Percentiles rank a stretch among this genome's conserved stretches.
These are phyloP conservation scores for Clytia hemisphaerica DNA, from an alignment of 30 jellyfish, hydroid and myxozoan genomes.

Conservation along the genomic window DNA sequence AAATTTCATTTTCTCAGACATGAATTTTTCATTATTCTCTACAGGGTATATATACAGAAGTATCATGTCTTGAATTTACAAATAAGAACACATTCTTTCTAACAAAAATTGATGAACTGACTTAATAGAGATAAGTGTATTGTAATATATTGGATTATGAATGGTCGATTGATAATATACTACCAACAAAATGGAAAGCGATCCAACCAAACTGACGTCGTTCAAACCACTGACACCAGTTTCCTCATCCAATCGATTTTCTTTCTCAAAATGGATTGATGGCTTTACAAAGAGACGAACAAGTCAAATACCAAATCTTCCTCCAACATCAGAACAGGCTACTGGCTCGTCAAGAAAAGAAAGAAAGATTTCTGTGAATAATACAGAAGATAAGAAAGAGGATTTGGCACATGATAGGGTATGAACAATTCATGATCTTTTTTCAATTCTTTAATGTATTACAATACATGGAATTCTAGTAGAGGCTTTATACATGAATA, in stretches of 20 bases:
- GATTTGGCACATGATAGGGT: neutral
- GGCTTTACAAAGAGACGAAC: slow-evolving; percentile 58
- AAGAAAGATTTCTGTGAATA: neutral
- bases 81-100: no score
- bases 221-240: slow-evolving; percentile 89
- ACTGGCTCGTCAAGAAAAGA: slow-evolving; percentile 9
- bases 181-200: slow-evolving; percentile 29
- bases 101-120: no score
- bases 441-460: neutral
- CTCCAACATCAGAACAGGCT: slow-evolving; percentile 21
- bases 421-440: neutral
- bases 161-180: neutral
- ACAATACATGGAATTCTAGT: neutral
- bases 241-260: slow-evolving; percentile 54
- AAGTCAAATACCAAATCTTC: slow-evolving; percentile 9
- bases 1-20: no score
- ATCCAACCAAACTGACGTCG: slow-evolving; percentile 64
- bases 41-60: no score
- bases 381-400: neutral
- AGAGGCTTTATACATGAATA: no score
- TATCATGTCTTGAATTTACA: no score
- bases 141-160: no score
- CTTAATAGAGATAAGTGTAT: no score
- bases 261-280: slow-evolving; percentile 48
- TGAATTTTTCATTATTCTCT: no score